Evolutionary conservation across 2,797 vertebrate genomes (phyloP).

Genomic region (Pampus argenteus): DNA sequence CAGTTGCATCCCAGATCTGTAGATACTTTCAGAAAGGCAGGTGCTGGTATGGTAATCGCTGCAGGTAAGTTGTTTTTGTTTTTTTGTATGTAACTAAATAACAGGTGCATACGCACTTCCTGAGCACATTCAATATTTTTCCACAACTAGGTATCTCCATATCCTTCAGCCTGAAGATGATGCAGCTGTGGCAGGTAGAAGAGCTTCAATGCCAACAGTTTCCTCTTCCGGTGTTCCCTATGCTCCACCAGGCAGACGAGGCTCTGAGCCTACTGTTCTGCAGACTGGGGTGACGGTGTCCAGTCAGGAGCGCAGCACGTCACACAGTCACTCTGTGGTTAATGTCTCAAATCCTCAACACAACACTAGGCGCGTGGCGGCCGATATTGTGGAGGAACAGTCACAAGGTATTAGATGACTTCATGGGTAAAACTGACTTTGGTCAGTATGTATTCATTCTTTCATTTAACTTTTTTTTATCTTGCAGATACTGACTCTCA

Average conservation of each 20-base stretch:
- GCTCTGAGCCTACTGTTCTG: conserved; percentile 74
- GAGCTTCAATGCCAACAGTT: conserved; percentile 61
- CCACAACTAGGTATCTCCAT: conserved; percentile 84
- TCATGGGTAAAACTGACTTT: background rate
- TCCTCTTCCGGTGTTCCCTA: conserved; percentile 44
- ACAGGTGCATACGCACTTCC: background rate
- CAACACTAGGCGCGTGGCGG: conserved; percentile 30
- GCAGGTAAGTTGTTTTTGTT: conserved; percentile 82
- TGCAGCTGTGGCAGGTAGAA: conserved; percentile 37
- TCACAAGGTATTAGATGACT: conserved; percentile 61
- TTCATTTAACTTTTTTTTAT: background rate
- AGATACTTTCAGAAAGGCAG: conserved; percentile 88
- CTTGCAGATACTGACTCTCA: conserved; percentile 33
- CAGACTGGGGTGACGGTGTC: conserved; percentile 27
- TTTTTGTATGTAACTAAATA: background rate
- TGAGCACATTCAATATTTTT: background rate
- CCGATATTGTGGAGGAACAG: conserved; percentile 66
- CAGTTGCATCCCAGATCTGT: conserved; percentile 79
- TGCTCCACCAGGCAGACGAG: conserved; percentile 44
- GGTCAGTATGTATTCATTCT: background rate
- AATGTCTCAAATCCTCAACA: conserved; percentile 1
- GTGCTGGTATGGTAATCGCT: conserved; percentile 87
- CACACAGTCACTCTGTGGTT: background rate
- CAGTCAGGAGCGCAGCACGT: conserved; percentile 37
- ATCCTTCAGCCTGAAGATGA: conserved; percentile 45